Percentiles rank a stretch among this genome's conserved stretches.
Conservation (phyloP, 1,140 invertebrate species). For the Ceratina calcarata region DNA sequence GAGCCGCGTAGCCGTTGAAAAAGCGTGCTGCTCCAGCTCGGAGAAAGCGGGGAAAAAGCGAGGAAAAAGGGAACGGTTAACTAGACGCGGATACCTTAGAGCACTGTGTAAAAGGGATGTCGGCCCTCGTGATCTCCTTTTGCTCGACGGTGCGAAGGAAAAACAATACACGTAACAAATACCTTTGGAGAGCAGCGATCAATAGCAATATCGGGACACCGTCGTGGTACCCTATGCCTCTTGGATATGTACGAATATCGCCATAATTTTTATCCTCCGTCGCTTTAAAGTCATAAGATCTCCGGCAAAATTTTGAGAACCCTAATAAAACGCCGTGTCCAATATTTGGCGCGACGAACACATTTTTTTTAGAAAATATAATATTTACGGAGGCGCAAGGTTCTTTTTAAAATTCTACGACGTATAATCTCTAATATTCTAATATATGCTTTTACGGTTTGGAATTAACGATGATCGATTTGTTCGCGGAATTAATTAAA, state of each 20-base stretch:
- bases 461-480: too few species aligned
- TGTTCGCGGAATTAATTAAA: too few species aligned
- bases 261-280: not conserved
- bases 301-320: not conserved
- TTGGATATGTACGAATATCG: slow-evolving; percentile 21
- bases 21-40: slow-evolving; percentile 24
- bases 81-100: slow-evolving; percentile 56
- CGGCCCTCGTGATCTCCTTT: slow-evolving; percentile 67
- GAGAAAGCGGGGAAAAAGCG: slow-evolving; percentile 54
- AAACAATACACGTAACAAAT: slow-evolving; percentile 68
- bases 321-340: too few species aligned
- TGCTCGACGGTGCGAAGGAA: slow-evolving; percentile 68
- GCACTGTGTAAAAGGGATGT: slow-evolving; percentile 63
- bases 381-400: too few species aligned
- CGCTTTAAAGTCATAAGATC: too few species aligned
- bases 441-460: too few species aligned
- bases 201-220: slow-evolving; percentile 62
- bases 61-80: slow-evolving; percentile 57
- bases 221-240: slow-evolving; percentile 7
- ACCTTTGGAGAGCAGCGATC: slow-evolving; percentile 62
- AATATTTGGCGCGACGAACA: too few species aligned
- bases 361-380: too few species aligned
- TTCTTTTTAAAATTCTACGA: too few species aligned
- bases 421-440: too few species aligned
- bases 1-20: slow-evolving; percentile 19